phyloP scores from a whole-genome alignment of 2,797 vertebrate species.

The Crenichthys baileyi region DNA sequence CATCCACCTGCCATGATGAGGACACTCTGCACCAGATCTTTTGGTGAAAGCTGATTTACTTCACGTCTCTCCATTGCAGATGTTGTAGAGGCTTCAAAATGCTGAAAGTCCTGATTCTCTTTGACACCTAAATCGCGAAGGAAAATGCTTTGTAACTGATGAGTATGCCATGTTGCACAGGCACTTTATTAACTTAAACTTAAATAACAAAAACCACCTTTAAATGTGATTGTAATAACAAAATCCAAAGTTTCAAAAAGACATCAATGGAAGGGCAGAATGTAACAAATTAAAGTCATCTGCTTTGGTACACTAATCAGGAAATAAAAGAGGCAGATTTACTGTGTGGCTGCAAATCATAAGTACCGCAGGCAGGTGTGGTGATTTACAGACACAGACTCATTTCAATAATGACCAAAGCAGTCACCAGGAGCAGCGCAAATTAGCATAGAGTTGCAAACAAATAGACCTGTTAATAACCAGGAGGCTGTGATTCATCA shows the following conservation, averaged over 20 bases:
- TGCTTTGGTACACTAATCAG: slow-evolving; percentile 12
- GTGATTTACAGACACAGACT: slow-evolving; percentile 11
- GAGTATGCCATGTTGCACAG: not conserved
- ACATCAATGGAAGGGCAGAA: not conserved
- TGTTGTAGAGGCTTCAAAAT: not conserved
- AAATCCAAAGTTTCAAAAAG: not conserved
- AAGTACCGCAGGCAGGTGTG: slow-evolving; percentile 11
- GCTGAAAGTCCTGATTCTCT: not conserved
- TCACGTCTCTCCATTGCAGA: not conserved
- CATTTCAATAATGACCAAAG: slow-evolving; percentile 14
- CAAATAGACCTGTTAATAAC: slow-evolving; percentile 12
- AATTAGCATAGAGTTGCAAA: slow-evolving; percentile 11
- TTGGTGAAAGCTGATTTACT: not conserved
- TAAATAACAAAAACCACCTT: not conserved
- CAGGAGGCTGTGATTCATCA: slow-evolving; percentile 13
- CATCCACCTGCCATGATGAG: not conserved
- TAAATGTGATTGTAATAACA: not conserved
- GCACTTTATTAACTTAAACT: not conserved
- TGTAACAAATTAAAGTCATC: not conserved
- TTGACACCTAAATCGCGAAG: not conserved
- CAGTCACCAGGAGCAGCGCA: slow-evolving; percentile 7
- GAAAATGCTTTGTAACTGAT: not conserved
- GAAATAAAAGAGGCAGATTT: slow-evolving; percentile 1
- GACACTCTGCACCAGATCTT: slow-evolving; percentile 19
- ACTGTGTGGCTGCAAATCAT: slow-evolving; percentile 8